These are phyloP conservation scores for Phylloscopus trochiloides DNA, from an alignment of 2,113 vertebrate genomes.

Conservation along the genomic window DNA sequence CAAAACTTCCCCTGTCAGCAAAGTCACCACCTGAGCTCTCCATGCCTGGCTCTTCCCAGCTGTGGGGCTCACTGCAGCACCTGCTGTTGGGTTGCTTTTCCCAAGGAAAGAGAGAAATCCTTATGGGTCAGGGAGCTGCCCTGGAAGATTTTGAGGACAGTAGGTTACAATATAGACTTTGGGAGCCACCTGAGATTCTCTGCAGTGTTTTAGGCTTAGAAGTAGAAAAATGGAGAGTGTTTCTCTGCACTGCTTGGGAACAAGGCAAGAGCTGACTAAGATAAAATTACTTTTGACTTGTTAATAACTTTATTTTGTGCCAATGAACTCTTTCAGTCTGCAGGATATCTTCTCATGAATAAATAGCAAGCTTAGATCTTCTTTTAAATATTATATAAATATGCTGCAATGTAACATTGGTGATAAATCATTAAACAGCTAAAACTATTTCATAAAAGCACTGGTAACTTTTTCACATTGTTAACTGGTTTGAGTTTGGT, in stretches of 20 bases:
- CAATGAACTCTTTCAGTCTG: background rate
- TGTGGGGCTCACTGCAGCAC: fast-evolving
- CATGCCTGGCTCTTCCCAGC: background rate
- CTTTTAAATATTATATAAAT: constrained; percentile 52
- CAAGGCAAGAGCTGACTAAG: background rate
- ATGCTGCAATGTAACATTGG: background rate
- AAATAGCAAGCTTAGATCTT: constrained; percentile 1
- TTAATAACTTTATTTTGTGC: background rate
- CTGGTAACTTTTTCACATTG: background rate
- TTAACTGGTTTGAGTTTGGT: background rate
- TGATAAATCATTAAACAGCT: constrained; percentile 31
- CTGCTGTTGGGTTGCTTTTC: background rate
- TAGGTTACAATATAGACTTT: background rate
- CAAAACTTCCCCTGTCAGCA: background rate
- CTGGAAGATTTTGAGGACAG: background rate
- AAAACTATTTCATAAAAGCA: background rate
- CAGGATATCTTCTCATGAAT: constrained; percentile 4
- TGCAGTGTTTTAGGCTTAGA: background rate
- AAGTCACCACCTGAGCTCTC: background rate
- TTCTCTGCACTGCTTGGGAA: background rate
- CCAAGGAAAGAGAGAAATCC: background rate
- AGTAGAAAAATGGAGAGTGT: background rate
- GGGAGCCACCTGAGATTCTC: background rate
- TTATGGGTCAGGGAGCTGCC: background rate
- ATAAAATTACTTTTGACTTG: background rate